A percentile compares a stretch with the other conserved stretches of the same genome.
These are phyloP conservation scores for Ranitomeya imitator DNA, from an alignment of 2,113 vertebrate genomes.

Conservation along the genomic window DNA sequence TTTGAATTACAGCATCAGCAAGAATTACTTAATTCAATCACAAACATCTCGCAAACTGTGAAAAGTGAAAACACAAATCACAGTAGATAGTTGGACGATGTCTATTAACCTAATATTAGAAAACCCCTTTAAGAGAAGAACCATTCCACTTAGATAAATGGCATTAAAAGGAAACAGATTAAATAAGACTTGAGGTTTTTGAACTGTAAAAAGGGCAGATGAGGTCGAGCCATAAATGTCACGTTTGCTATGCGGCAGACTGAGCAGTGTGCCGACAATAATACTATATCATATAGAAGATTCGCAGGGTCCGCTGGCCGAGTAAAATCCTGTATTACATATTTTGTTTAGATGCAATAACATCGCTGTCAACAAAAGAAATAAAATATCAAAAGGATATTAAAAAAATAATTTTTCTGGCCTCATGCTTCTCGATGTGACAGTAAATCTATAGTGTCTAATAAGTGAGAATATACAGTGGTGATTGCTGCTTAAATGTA, in stretches of 20 bases:
- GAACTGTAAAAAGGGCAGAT: neutral
- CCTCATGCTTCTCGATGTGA: neutral
- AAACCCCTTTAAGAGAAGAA: neutral
- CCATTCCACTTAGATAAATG: neutral
- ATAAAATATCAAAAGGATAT: conserved; percentile 19
- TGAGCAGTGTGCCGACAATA: neutral
- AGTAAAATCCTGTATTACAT: neutral
- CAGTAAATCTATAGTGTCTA: conserved; percentile 51
- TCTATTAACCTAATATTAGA: neutral
- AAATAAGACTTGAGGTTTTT: conserved; percentile 30
- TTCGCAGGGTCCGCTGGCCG: neutral
- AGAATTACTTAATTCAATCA: too few species aligned
- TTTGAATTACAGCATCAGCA: too few species aligned
- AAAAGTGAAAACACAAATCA: too few species aligned
- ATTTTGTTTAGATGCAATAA: neutral
- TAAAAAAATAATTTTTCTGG: neutral
- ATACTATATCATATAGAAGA: neutral
- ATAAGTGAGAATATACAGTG: conserved; percentile 52
- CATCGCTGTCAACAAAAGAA: neutral
- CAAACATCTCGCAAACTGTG: too few species aligned
- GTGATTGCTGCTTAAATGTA: conserved; percentile 48
- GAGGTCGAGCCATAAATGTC: conserved; percentile 29
- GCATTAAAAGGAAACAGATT: conserved; percentile 10
- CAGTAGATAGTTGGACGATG: too few species aligned
- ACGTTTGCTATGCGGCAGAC: neutral